phyloP scores from a whole-genome alignment of 2,888 invertebrate genomes.

The Clusia tigrina region DNA sequence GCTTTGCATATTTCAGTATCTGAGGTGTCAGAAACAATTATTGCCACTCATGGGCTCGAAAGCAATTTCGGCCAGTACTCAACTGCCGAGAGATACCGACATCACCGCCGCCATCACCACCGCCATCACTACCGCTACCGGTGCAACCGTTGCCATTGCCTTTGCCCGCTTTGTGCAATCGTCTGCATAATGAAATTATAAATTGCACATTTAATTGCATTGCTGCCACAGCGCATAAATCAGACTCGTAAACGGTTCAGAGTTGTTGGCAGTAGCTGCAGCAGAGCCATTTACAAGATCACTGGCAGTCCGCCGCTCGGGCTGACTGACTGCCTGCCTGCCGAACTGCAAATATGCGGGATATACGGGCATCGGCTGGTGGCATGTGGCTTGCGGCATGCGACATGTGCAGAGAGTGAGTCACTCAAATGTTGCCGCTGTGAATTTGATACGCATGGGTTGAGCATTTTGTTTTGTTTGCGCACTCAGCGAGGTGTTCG shows the following conservation, averaged over 20 bases:
- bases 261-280: neutral
- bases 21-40: neutral
- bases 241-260: neutral
- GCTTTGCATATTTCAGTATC: neutral
- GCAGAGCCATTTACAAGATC: neutral
- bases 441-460: too few species aligned
- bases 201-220: neutral
- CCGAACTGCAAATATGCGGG: too few species aligned
- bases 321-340: neutral
- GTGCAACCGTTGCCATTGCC: neutral
- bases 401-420: too few species aligned
- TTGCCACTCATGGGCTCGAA: neutral
- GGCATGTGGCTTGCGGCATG: too few species aligned
- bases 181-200: constrained; percentile 2
- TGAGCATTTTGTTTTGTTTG: too few species aligned
- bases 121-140: neutral
- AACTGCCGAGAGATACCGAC: neutral
- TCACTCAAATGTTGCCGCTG: too few species aligned
- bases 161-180: neutral
- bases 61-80: neutral
- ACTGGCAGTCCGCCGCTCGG: neutral
- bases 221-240: too few species aligned
- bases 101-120: neutral
- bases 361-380: too few species aligned
- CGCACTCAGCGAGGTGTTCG: too few species aligned